These are phyloP conservation scores for Cephus sareptanus DNA, from an alignment of 2,888 invertebrate species.

Conservation along the genomic window DNA sequence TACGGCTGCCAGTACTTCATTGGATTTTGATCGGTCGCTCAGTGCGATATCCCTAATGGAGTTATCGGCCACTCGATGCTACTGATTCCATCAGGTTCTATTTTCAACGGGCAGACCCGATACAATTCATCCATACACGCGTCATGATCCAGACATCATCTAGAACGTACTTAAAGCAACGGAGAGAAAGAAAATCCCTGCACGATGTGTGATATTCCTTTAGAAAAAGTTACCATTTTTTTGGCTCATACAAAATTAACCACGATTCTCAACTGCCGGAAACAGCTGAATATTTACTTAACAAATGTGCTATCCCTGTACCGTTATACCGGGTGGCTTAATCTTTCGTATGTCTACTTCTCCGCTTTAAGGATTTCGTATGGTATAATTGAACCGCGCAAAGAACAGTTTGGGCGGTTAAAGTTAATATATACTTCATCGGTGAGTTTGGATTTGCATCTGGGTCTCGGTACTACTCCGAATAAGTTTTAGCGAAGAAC, in stretches of 20 bases:
- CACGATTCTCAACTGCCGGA: not conserved
- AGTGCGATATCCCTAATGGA: conserved; percentile 28
- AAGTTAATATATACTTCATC: not conserved
- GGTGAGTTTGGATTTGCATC: not conserved
- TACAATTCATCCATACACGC: not conserved
- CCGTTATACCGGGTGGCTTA: not conserved
- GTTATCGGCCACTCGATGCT: conserved; percentile 25
- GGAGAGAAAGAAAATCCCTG: not conserved
- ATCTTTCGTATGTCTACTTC: not conserved
- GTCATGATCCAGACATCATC: no score
- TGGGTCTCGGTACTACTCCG: not conserved
- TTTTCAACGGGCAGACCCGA: not conserved
- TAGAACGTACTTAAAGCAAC: not conserved
- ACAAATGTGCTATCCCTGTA: not conserved
- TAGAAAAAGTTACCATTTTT: not conserved
- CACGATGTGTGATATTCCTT: not conserved
- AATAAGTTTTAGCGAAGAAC: not conserved
- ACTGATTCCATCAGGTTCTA: not conserved
- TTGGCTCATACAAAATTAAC: not conserved
- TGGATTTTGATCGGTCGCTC: conserved; percentile 29
- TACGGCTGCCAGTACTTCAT: conserved; percentile 26
- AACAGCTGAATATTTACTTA: not conserved
- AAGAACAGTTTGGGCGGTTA: not conserved
- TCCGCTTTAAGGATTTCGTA: not conserved
- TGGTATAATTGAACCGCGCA: not conserved